phyloP scores from a whole-genome alignment of 2,888 invertebrate species.

The Polydrusus cervinus region DNA sequence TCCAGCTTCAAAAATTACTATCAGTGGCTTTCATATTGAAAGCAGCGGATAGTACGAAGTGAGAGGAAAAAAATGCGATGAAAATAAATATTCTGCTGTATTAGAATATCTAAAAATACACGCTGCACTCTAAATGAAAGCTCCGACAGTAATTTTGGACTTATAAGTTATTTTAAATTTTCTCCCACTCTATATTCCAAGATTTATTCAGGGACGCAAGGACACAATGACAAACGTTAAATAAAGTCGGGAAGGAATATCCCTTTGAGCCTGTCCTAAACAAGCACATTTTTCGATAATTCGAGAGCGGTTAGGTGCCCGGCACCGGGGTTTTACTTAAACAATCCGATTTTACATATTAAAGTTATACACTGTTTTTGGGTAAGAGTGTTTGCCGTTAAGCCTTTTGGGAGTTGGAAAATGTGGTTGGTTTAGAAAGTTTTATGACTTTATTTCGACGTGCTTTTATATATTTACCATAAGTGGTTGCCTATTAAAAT shows the following conservation, averaged over 20 bases:
- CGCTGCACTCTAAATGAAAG: too few species aligned
- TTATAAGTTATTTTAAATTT: neutral
- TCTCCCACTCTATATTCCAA: slow-evolving; percentile 9
- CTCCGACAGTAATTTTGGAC: too few species aligned
- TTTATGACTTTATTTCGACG: slow-evolving; percentile 11
- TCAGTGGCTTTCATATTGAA: too few species aligned
- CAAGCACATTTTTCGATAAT: slow-evolving; percentile 49
- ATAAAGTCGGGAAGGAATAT: slow-evolving; percentile 31
- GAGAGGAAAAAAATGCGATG: too few species aligned
- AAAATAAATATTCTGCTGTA: too few species aligned
- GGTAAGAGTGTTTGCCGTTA: slow-evolving; percentile 24
- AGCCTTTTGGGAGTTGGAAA: slow-evolving; percentile 11
- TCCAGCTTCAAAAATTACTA: too few species aligned
- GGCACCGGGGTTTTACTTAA: slow-evolving; percentile 30
- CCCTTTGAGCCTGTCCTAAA: slow-evolving; percentile 38
- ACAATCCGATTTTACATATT: slow-evolving; percentile 45
- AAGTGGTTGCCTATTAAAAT: neutral
- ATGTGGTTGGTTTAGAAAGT: slow-evolving; percentile 8
- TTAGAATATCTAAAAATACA: too few species aligned
- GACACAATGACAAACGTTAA: slow-evolving; percentile 25
- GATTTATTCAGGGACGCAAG: slow-evolving; percentile 4
- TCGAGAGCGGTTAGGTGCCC: slow-evolving; percentile 31
- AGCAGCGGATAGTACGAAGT: too few species aligned
- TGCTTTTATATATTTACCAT: neutral
- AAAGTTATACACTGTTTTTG: slow-evolving; percentile 19